Evolutionary conservation across 2,113 vertebrate species (phyloP), one percentile per base, ranked within the genome.

Genomic region (Lepisosteus oculatus): DNA sequence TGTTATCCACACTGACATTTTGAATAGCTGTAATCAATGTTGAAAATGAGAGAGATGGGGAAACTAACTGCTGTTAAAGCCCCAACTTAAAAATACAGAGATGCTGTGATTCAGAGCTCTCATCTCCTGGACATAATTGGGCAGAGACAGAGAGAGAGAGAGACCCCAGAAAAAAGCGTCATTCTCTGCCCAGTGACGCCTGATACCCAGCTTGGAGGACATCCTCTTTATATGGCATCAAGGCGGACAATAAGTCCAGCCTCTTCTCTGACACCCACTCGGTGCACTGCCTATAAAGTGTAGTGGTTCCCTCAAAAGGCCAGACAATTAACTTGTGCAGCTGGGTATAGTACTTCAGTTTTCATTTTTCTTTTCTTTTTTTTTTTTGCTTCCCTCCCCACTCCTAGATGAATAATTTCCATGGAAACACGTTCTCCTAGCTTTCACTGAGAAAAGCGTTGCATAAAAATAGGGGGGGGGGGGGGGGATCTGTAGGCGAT

Each of bases 181-280:
- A 15, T 69, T 70, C 61, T 83, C 74, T 72, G 63, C 77, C 43
- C 78, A 75, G 72, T 87, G 87, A 85, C 78, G 80, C 77, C 67
- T 67, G 74, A 72, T 3, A 57, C 67, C 55, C 72, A 59, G 8
- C 72, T 75, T 56, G 2, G 67, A 78, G 75, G 80, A 74, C 79
- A 64, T 74, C 77, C 75, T 57, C 82, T 87, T 75, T 73, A 83
- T 79, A 83, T 81, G 81, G 82, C 51, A 76, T 70, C 76, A 76
- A 76, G 68, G 73, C 77, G 73, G 64, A 69, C 62, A 70, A 73
- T 69, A 77, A 78, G 83, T 78, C 82, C 85, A 70, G 76, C 81
- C 83, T 78, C 73, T 68, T 74, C 70, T 70, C 79, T 69, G 76
- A 83, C 81, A 71, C 86, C 82, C 85, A 84, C 84, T 15, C 55